Evolutionary conservation across 2,888 invertebrate species (phyloP).

Genomic region (Lumbricus terrestris): DNA sequence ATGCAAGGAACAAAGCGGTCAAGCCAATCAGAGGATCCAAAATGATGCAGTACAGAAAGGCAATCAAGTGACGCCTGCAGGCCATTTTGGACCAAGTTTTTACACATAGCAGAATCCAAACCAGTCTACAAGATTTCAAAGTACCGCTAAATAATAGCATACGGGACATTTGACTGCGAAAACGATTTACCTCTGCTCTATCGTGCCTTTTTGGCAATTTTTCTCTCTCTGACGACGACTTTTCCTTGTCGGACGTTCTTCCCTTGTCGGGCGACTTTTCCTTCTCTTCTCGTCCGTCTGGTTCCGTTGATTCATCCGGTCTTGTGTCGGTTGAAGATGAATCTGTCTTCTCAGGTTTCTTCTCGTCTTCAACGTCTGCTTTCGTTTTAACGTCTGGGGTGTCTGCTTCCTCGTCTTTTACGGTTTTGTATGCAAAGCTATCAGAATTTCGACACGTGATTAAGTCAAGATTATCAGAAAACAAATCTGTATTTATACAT

Average conservation of each 20-base stretch:
- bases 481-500: no score
- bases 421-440: slow-evolving; percentile 14
- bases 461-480: not conserved
- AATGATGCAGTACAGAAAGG: no score
- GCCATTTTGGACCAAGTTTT: no score
- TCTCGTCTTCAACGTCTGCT: slow-evolving; percentile 15
- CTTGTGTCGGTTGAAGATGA: not conserved
- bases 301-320: not conserved
- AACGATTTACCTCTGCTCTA: not conserved
- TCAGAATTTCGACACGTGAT: not conserved
- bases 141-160: no score
- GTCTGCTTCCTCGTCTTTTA: slow-evolving; percentile 23
- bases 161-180: no score
- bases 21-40: no score
- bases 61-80: no score
- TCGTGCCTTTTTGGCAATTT: not conserved
- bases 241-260: not conserved
- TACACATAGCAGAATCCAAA: no score
- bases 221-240: not conserved
- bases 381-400: slow-evolving; percentile 28
- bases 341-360: slow-evolving; percentile 9
- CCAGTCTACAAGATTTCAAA: no score
- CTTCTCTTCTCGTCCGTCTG: not conserved
- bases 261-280: not conserved
- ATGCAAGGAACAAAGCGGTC: no score